Evolutionary conservation across 2,888 invertebrate genomes (phyloP).

Genomic region (Lycocerus yunnanus): DNA sequence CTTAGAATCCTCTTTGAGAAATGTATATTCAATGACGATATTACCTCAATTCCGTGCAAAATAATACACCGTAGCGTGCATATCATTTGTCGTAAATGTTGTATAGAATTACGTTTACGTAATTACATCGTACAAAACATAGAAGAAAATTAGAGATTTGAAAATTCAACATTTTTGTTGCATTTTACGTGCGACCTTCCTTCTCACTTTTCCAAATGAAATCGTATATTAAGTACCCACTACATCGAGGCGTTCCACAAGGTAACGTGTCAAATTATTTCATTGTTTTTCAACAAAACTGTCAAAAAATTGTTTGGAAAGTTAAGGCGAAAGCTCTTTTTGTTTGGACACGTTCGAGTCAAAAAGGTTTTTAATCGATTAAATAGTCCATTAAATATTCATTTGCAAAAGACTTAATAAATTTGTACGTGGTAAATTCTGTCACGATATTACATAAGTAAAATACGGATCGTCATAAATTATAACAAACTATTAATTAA

Average conservation of each 20-base stretch:
- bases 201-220: background rate
- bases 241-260: too few relatives aligned
- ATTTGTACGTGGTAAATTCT: background rate
- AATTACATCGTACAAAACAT: background rate
- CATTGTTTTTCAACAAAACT: too few relatives aligned
- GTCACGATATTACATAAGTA: background rate
- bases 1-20: background rate
- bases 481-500: slow-evolving; percentile 2
- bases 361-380: background rate
- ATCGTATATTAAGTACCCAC: too few relatives aligned
- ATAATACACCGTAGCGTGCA: background rate
- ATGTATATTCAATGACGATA: background rate
- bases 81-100: background rate
- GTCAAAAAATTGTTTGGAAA: background rate
- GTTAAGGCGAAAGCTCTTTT: too few relatives aligned
- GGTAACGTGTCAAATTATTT: too few relatives aligned
- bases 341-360: background rate
- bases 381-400: background rate
- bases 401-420: background rate
- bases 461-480: background rate
- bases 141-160: background rate
- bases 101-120: background rate
- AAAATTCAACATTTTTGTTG: background rate
- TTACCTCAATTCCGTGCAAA: background rate
- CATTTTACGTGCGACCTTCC: background rate